Evolutionary conservation across 2,888 invertebrate genomes (phyloP).

Genomic region (Caenorhabditis angaria): DNA sequence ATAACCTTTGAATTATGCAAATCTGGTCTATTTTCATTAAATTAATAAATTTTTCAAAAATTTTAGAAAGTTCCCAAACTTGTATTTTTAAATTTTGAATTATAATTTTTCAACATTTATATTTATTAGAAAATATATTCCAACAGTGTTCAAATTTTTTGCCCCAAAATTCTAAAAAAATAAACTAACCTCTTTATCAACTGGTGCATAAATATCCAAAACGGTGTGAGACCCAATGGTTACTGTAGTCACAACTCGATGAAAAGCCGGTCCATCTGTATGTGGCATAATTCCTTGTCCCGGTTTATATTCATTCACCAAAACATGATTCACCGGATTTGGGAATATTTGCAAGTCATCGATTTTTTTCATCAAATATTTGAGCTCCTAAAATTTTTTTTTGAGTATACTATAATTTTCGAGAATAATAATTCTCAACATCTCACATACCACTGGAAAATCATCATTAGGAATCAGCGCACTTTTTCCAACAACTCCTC

Average conservation of each 20-base stretch:
- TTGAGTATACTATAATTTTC: background rate
- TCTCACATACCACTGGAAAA: conserved; percentile 80
- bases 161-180: too few species aligned
- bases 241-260: conserved; percentile 90
- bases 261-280: conserved; percentile 91
- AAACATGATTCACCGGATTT: conserved; percentile 48
- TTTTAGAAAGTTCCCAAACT: too few species aligned
- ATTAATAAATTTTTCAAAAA: too few species aligned
- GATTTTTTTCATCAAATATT: conserved; percentile 51
- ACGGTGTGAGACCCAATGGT: conserved; percentile 89
- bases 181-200: conserved; percentile 42
- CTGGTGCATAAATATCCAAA: conserved; percentile 81
- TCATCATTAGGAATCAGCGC: conserved; percentile 88
- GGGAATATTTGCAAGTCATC: conserved; percentile 45
- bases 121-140: too few species aligned
- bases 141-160: too few species aligned
- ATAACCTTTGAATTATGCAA: too few species aligned
- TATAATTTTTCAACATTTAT: too few species aligned
- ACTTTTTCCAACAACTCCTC: conserved; percentile 89
- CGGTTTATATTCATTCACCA: conserved; percentile 48
- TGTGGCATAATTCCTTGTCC: conserved; percentile 94
- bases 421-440: too few species aligned
- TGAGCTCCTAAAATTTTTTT: conserved; percentile 33
- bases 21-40: too few species aligned
- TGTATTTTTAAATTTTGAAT: too few species aligned